These are phyloP conservation scores for Cataglyphis albicans DNA, from an alignment of 2,888 invertebrate genomes.

Conservation along the genomic window DNA sequence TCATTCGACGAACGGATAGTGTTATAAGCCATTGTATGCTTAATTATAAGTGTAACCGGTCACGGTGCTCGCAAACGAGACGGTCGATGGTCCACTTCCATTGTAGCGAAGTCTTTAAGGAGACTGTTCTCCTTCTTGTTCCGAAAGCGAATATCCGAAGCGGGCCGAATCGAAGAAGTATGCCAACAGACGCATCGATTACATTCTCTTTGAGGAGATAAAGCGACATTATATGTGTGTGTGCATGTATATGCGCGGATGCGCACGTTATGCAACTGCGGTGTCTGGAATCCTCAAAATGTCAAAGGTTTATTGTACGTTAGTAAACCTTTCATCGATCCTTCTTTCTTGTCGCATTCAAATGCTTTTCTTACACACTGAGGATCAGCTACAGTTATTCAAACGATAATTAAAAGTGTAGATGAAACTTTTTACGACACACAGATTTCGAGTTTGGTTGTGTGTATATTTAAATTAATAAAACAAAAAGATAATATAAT, in stretches of 20 bases:
- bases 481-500: neutral
- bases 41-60: constrained; percentile 72
- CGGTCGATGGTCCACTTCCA: constrained; percentile 48
- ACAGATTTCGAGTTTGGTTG: neutral
- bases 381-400: neutral
- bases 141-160: constrained; percentile 50
- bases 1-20: constrained; percentile 43
- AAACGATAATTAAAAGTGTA: neutral
- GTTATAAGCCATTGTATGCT: constrained; percentile 70
- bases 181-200: constrained; percentile 60
- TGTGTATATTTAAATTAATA: neutral
- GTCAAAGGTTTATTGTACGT: constrained; percentile 63
- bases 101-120: constrained; percentile 63
- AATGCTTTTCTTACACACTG: neutral
- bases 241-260: constrained; percentile 30
- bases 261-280: constrained; percentile 65
- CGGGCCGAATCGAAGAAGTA: constrained; percentile 52
- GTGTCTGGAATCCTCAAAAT: constrained; percentile 67
- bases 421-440: neutral
- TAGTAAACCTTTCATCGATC: constrained; percentile 45
- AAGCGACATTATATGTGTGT: constrained; percentile 18
- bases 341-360: constrained; percentile 54
- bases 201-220: constrained; percentile 44
- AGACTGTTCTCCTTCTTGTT: constrained; percentile 40
- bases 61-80: constrained; percentile 58